These are phyloP conservation scores for Pelecanus crispus DNA, from an alignment of 2,113 vertebrate species.

Conservation along the genomic window DNA sequence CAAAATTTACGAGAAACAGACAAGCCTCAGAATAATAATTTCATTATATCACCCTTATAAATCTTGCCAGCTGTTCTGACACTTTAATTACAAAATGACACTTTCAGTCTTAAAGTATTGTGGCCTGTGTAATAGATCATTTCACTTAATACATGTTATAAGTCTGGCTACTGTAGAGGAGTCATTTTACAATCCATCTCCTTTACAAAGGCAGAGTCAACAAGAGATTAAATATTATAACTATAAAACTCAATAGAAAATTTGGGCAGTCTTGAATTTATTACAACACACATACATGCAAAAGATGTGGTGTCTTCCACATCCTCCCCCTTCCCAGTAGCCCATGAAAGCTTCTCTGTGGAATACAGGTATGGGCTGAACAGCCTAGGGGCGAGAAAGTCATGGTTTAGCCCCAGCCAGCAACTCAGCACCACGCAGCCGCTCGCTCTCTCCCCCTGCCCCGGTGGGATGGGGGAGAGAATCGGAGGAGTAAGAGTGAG, in stretches of 20 bases:
- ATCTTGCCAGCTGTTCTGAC: slow-evolving; percentile 9
- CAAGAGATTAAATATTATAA: background rate
- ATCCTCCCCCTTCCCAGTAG: background rate
- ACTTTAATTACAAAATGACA: slow-evolving; percentile 45
- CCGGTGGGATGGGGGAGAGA: too few species aligned
- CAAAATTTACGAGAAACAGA: slow-evolving; percentile 22
- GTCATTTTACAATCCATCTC: background rate
- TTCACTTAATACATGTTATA: background rate
- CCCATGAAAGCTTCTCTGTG: background rate
- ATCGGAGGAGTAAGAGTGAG: too few species aligned
- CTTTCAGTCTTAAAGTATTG: background rate
- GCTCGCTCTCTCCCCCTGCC: too few species aligned
- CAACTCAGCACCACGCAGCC: too few species aligned
- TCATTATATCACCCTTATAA: slow-evolving; percentile 21
- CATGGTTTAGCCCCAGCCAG: too few species aligned
- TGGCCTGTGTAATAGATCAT: background rate
- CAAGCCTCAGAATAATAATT: slow-evolving; percentile 32
- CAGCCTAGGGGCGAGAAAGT: fast-evolving
- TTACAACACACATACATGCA: background rate
- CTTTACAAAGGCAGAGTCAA: background rate
- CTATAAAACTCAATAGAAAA: background rate
- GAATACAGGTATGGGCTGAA: background rate
- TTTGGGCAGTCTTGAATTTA: background rate
- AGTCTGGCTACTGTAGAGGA: background rate
- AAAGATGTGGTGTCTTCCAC: background rate